A percentile compares a stretch with the other conserved stretches of the same genome.
These are phyloP conservation scores for Apotomis betuletana DNA, from an alignment of 2,888 invertebrate genomes.

Conservation along the genomic window DNA sequence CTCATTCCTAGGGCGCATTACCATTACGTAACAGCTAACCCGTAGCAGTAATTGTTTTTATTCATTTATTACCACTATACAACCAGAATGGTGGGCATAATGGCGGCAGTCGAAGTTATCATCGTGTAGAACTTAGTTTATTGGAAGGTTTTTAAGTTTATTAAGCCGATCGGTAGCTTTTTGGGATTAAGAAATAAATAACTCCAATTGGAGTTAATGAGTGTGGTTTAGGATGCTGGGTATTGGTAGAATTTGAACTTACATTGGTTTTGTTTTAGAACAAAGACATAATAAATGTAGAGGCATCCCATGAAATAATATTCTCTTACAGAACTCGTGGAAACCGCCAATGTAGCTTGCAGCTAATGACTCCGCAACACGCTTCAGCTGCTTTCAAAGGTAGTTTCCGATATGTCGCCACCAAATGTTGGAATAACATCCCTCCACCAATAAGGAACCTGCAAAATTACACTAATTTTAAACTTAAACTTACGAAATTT, in stretches of 20 bases:
- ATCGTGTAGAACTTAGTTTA: conserved; percentile 67
- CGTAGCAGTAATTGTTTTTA: conserved; percentile 72
- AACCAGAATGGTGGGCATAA: conserved; percentile 71
- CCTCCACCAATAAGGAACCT: too few relatives aligned
- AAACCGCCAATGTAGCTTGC: too few relatives aligned
- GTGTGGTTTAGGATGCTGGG: neutral
- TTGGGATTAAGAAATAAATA: conserved; percentile 41
- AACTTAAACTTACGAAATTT: too few relatives aligned
- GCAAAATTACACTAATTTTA: too few relatives aligned
- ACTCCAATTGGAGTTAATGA: conserved; percentile 14
- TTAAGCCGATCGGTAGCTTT: conserved; percentile 58
- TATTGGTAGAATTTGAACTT: neutral
- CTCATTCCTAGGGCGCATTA: conserved; percentile 42
- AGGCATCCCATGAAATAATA: too few relatives aligned
- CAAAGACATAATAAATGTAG: too few relatives aligned
- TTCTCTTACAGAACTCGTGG: too few relatives aligned
- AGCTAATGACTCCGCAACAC: too few relatives aligned
- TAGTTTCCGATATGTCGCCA: too few relatives aligned
- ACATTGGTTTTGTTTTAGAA: too few relatives aligned
- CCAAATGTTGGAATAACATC: too few relatives aligned
- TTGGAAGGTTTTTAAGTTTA: conserved; percentile 68
- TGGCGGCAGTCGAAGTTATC: conserved; percentile 69
- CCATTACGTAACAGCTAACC: conserved; percentile 21
- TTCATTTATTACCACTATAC: conserved; percentile 74
- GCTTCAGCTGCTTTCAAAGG: too few relatives aligned